Conservation (phyloP, 2,113 vertebrate genomes). For the Pipra filicauda region DNA sequence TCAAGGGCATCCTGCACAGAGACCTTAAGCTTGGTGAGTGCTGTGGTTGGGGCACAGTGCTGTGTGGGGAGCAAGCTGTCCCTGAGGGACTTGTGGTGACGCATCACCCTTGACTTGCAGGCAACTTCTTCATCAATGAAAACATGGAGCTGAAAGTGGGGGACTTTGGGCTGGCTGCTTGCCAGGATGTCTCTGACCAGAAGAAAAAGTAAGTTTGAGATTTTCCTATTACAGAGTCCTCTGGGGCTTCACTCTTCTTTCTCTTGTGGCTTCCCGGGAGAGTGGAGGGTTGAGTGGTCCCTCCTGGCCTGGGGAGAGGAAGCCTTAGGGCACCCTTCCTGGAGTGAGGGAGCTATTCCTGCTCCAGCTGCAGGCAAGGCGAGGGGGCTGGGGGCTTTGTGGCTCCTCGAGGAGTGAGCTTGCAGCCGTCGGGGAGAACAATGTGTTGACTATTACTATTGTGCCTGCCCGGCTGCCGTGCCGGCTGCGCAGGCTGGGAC, state of each 20-base stretch:
- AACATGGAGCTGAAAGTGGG: slow-evolving; percentile 97
- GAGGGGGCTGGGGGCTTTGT: slow-evolving; percentile 36
- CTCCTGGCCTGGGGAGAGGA: background rate
- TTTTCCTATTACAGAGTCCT: background rate
- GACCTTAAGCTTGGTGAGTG: slow-evolving; percentile 93
- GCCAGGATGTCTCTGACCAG: slow-evolving; percentile 86
- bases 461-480: slow-evolving; percentile 34
- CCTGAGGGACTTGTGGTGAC: background rate
- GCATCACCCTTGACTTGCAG: slow-evolving; percentile 53
- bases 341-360: background rate
- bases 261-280: background rate
- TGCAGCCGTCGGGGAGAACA: slow-evolving; percentile 37
- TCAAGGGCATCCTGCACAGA: slow-evolving; percentile 90
- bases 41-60: background rate
- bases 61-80: background rate
- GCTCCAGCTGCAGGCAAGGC: slow-evolving; percentile 7
- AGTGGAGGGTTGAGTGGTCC: background rate
- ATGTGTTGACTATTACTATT: slow-evolving; percentile 49
- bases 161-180: slow-evolving; percentile 93
- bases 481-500: slow-evolving; percentile 23
- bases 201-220: slow-evolving; percentile 90
- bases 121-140: slow-evolving; percentile 98
- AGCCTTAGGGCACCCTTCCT: background rate
- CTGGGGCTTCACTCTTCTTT: background rate
- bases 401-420: background rate